Base-by-base conservation (phyloP, 2,113 vertebrate species). In the Forbesichthys agassizii region DNA sequence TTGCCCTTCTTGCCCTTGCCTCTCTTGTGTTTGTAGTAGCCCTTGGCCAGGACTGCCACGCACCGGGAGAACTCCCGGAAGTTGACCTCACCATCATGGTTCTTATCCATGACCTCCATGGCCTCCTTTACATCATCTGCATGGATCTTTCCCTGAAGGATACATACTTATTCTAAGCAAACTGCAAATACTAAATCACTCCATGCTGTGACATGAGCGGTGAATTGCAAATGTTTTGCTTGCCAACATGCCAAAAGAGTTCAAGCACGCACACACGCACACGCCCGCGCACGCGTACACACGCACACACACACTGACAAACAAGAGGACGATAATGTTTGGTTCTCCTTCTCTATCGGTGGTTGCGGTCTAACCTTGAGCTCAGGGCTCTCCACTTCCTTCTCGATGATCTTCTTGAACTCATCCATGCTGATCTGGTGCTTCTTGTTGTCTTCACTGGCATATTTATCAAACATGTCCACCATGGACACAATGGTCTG, bases 11-110 rank as follows among this genome's bases (percentile, higher is more conserved):
- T 88, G 71, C 87, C 84, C 20, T 74, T 88, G 73, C 88, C 85
- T 0, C 59, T 83, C 68, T 85, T 91, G 54, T 85, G 73, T 0
- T 69, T 53, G 77, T 74, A 90, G 77, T 89, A 87, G 59, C 73
- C 77, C 54, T 64, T 84, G 11, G 89, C 81, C 33, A 93, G 74
- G 6, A 47, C 51, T 1, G 33, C 57, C 46, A 93, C 74, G 46
- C 86, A 91, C 27, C 75, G 66, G 18, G 78, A 86, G 33, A 92
- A 92, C 79, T 92, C 90, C 0, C 71, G 61, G 67, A 92, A 91
- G 88, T 90, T 90, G 64, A 93, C 70, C 66, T 88, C 72, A 0
- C 86, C 88, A n/a, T 93, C 91, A 0, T 82, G 79, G 76, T 92
- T 92, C 76, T 91, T 90, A 61, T 93, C 92, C 71, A 92, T 68